Evolutionary conservation across 92 coral and sea anemone genomes (phyloP).

Genomic region (Siderastrea radians): DNA sequence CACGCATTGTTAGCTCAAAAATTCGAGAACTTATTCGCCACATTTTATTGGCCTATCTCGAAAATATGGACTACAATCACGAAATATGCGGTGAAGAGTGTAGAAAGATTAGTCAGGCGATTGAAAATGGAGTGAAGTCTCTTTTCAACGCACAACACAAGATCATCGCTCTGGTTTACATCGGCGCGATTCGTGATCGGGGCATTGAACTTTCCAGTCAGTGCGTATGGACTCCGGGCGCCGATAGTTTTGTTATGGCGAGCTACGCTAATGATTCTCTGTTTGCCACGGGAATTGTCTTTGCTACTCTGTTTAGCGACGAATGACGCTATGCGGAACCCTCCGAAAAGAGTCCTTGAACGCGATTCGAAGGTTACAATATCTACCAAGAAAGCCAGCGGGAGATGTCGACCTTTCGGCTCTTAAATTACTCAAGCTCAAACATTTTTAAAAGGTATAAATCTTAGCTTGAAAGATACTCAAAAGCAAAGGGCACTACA

Average conservation of each 20-base stretch:
- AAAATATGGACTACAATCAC: conserved; percentile 72
- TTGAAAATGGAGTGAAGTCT: conserved; percentile 78
- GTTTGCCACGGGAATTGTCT: conserved; percentile 81
- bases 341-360: background rate
- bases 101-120: conserved; percentile 53
- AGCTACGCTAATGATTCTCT: conserved; percentile 60
- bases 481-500: too few relatives aligned
- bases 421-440: too few relatives aligned
- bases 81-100: conserved; percentile 77
- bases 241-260: conserved; percentile 77
- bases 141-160: conserved; percentile 63
- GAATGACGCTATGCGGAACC: conserved; percentile 22
- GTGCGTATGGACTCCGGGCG: conserved; percentile 81
- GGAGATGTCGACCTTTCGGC: background rate
- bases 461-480: too few relatives aligned
- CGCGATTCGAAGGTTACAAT: background rate
- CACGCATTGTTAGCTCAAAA: conserved; percentile 10
- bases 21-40: conserved; percentile 62
- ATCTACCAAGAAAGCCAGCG: background rate
- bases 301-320: conserved; percentile 73
- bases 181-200: conserved; percentile 78
- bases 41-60: conserved; percentile 60
- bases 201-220: conserved; percentile 76
- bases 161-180: conserved; percentile 67
- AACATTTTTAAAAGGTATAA: too few relatives aligned